Percentiles rank a stretch among this genome's conserved stretches.
phyloP scores from a whole-genome alignment of 2,888 invertebrate species.

The Glyphotaelius pellucidus region DNA sequence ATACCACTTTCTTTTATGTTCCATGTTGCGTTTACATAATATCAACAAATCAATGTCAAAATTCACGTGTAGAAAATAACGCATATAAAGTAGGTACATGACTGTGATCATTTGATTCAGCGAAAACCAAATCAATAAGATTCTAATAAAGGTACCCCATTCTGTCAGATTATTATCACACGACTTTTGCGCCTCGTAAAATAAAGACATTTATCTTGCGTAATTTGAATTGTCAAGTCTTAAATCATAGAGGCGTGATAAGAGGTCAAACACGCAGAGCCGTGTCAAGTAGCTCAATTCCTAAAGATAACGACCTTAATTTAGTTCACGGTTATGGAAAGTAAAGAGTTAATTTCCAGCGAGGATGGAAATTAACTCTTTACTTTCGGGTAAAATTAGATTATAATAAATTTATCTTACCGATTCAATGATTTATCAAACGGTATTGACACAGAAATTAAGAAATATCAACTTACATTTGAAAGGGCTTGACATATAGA shows the following conservation, averaged over 20 bases:
- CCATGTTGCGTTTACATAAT: background rate
- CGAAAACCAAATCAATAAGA: background rate
- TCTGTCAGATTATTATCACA: background rate
- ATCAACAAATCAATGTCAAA: background rate
- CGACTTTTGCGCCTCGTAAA: conserved; percentile 19
- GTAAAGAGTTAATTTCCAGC: background rate
- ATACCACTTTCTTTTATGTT: background rate
- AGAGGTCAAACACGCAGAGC: conserved; percentile 46
- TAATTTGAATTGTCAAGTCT: conserved; percentile 34
- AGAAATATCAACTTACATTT: background rate
- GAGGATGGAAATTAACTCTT: too few species aligned
- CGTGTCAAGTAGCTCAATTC: conserved; percentile 46
- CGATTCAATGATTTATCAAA: background rate
- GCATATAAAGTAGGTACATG: background rate
- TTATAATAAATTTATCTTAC: background rate
- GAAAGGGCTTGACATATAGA: background rate
- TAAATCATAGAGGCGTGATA: conserved; percentile 27
- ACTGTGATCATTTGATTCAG: background rate
- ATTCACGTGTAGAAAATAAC: background rate
- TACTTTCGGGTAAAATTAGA: background rate
- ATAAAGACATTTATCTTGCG: conserved; percentile 45
- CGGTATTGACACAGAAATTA: background rate
- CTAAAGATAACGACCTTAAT: background rate
- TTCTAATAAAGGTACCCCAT: background rate
- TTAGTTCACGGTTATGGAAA: background rate